Percentiles rank a stretch among this genome's conserved stretches.
phyloP scores from a whole-genome alignment of 2,888 invertebrate genomes.

The Empis livida region DNA sequence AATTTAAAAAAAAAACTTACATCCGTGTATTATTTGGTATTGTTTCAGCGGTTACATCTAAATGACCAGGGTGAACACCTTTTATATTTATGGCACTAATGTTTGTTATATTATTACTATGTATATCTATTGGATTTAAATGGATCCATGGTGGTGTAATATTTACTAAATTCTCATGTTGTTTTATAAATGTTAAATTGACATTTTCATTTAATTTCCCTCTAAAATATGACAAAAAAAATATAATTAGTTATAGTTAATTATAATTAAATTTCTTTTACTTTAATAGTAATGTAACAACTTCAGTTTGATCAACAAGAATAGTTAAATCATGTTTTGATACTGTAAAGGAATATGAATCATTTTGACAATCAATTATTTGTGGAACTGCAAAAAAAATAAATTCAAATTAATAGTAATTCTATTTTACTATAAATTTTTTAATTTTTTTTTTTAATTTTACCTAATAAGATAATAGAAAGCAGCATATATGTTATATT shows the following conservation, averaged over 20 bases:
- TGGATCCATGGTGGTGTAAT: conserved; percentile 39
- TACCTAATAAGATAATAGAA: too few species aligned
- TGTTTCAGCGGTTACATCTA: conserved; percentile 48
- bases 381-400: too few species aligned
- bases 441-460: too few species aligned
- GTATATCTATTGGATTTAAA: conserved; percentile 26
- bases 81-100: conserved; percentile 41
- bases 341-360: background rate
- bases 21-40: conserved; percentile 38
- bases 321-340: conserved; percentile 44
- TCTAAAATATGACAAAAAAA: conserved; percentile 14
- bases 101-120: conserved; percentile 23
- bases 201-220: conserved; percentile 25
- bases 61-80: conserved; percentile 53
- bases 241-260: background rate
- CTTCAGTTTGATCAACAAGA: conserved; percentile 40
- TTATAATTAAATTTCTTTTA: conserved; percentile 31
- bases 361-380: background rate
- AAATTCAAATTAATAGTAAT: too few species aligned
- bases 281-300: conserved; percentile 44
- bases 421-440: too few species aligned
- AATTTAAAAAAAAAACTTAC: conserved; percentile 13
- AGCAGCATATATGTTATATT: too few species aligned
- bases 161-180: conserved; percentile 51
- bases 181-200: conserved; percentile 42